Evolutionary conservation across 2,888 invertebrate species (phyloP), one percentile per base, ranked within the genome.

Genomic region (Parnassius mnemosyne): DNA sequence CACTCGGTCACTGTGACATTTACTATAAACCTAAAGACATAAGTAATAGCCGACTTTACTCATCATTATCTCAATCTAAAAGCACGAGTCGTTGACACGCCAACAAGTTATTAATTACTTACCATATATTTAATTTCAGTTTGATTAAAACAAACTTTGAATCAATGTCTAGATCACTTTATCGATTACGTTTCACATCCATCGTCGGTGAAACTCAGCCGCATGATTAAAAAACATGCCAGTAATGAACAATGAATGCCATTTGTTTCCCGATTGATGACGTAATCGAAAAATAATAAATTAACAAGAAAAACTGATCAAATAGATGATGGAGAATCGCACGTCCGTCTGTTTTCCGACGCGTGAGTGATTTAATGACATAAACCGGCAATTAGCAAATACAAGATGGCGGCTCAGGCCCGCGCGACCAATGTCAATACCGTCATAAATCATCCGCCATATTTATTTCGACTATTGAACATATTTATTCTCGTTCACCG

Each of bases 401-500:
- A 70, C 89, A 90, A 90, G 80, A 90, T 89, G 90, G 89, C 89
- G 62, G 70, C 61, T 10, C 42, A 80, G 81, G 82, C 80, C 78
- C 78, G 83, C 85, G 84, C 83, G 76, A 66, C 73, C 82, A 83
- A 80, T 86, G 87, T 86, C 87, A 87, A 86, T 86, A 85, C 68
- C 80, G 81, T 76, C 75, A 81, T 87, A 82, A 82, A 86, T 89
- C 87, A 89, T 83, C 80, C 84, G 87, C 87, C 85, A 89, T 87
- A 79, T 87, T 88, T 83, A 84, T 87, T 86, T 81, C 78, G 76
- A 81, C 79, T 79, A 76, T 71, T 80, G 75, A 77, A 77, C 63
- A 59, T 63, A 66, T 65, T 66, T 66, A 73, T 77, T 71, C 68
- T 73, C 70, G 70, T 72, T 70, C 72, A 44, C 53, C 69, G 72